Conservation (phyloP, 1,140 invertebrate species). For the Brachionus rotundiformis region DNA sequence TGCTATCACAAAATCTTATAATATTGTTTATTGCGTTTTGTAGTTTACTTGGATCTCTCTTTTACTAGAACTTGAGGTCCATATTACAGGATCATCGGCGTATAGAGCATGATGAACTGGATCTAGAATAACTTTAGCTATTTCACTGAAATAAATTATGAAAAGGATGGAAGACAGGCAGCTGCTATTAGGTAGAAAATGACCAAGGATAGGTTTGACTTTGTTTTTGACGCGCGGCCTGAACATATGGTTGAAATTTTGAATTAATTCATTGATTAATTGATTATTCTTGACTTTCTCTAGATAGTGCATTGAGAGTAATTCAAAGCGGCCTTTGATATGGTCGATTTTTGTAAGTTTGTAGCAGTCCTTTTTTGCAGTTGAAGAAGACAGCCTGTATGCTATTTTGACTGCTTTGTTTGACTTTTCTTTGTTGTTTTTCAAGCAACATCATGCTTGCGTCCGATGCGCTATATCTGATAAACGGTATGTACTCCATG, state of each 20-base stretch:
- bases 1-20: too few species aligned
- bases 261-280: neutral
- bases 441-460: neutral
- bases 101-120: too few species aligned
- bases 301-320: neutral
- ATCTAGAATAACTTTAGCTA: too few species aligned
- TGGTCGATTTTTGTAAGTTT: neutral
- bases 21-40: too few species aligned
- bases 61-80: too few species aligned
- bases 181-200: neutral
- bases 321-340: neutral
- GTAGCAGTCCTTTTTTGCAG: slow-evolving; percentile 1
- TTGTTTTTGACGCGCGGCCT: neutral
- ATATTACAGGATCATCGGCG: too few species aligned
- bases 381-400: neutral
- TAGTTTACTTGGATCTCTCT: too few species aligned
- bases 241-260: neutral
- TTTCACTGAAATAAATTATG: too few species aligned
- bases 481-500: neutral
- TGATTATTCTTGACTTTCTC: neutral
- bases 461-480: neutral
- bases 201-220: neutral
- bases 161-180: too few species aligned
- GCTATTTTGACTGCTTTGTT: neutral
- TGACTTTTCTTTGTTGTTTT: neutral